Conservation (phyloP, 1,140 invertebrate genomes). For the Notospermus geniculatus region DNA sequence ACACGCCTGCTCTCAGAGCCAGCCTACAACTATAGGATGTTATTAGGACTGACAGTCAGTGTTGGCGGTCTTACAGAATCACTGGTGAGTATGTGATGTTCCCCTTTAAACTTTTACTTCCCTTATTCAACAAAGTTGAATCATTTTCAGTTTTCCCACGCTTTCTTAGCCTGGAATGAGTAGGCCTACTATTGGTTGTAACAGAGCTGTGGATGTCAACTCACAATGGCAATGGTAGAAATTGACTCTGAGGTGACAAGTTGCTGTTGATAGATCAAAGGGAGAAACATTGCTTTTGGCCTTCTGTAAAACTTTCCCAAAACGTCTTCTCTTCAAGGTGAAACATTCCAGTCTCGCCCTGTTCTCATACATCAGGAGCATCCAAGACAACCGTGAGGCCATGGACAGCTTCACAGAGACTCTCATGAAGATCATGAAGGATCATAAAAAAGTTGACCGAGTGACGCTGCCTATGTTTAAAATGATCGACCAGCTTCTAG, state of each 20-base stretch:
- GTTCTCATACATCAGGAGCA: conserved; percentile 41
- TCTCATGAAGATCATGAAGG: conserved; percentile 63
- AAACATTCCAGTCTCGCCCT: conserved; percentile 52
- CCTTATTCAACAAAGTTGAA: too few relatives aligned
- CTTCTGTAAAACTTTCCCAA: too few relatives aligned
- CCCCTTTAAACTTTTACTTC: too few relatives aligned
- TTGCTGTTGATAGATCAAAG: too few relatives aligned
- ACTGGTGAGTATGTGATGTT: conserved; percentile 72
- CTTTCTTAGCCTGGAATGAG: too few relatives aligned
- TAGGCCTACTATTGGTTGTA: too few relatives aligned
- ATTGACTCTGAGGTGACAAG: too few relatives aligned
- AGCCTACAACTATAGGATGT: conserved; percentile 69
- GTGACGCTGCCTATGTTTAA: conserved; percentile 78
- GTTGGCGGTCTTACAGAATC: conserved; percentile 88
- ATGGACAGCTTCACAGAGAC: conserved; percentile 41
- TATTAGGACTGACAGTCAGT: conserved; percentile 80
- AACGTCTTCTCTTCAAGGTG: conserved; percentile 45
- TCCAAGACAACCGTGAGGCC: conserved; percentile 30
- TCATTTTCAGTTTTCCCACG: too few relatives aligned
- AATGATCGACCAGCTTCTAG: conserved; percentile 78
- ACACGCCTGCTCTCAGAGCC: conserved; percentile 70
- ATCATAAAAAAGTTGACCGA: conserved; percentile 71
- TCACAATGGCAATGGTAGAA: too few relatives aligned
- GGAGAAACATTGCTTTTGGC: too few relatives aligned
- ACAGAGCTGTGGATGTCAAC: too few relatives aligned